These are phyloP conservation scores for Pammene fasciana DNA, from an alignment of 2,888 invertebrate species.

Conservation along the genomic window DNA sequence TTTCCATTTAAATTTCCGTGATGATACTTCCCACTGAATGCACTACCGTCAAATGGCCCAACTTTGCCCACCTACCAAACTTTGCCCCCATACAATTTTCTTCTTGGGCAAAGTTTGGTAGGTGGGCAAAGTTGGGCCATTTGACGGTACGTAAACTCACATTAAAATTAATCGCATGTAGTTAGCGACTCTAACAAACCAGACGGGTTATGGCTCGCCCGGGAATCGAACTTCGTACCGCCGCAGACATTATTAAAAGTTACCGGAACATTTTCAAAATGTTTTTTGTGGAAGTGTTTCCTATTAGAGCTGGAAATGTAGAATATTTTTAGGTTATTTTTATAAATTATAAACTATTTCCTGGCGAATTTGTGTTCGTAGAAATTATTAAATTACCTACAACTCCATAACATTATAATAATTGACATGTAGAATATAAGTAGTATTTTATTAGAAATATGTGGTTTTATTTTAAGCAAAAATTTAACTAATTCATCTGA, in stretches of 20 bases:
- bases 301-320: background rate
- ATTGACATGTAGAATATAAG: too few relatives aligned
- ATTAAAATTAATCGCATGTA: slow-evolving; percentile 28
- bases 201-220: slow-evolving; percentile 20
- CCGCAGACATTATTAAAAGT: slow-evolving; percentile 22
- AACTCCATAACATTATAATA: too few relatives aligned
- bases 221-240: slow-evolving; percentile 28
- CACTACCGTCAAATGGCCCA: too few relatives aligned
- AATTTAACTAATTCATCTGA: too few relatives aligned
- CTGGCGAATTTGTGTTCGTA: background rate
- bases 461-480: too few relatives aligned
- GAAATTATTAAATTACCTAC: too few relatives aligned
- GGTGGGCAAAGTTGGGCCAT: too few relatives aligned
- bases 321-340: background rate
- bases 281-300: slow-evolving; percentile 1
- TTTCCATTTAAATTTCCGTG: slow-evolving; percentile 18
- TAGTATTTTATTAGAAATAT: too few relatives aligned
- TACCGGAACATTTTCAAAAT: background rate
- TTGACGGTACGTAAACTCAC: slow-evolving; percentile 14
- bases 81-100: too few relatives aligned
- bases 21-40: slow-evolving; percentile 21
- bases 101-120: too few relatives aligned
- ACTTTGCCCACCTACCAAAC: too few relatives aligned
- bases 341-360: background rate
- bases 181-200: slow-evolving; percentile 22